Base-by-base conservation (phyloP, 23 tunicate genomes). In the Trididemnum clinides region DNA sequence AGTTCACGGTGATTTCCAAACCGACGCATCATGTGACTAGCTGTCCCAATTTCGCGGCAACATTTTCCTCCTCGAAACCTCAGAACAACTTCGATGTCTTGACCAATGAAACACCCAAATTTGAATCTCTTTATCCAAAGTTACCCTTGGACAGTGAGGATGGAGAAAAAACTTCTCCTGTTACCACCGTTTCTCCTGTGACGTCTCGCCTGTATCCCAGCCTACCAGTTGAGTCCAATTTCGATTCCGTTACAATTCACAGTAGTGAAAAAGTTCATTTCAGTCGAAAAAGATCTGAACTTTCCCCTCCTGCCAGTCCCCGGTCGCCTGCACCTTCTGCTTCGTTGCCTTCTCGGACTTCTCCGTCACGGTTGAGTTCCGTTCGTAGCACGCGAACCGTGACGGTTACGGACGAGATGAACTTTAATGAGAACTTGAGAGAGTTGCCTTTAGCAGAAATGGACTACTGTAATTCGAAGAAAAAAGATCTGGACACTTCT, bases 381-480 rank as follows among this genome's bases (percentile, higher is more conserved):
- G 39, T 34, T 51, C 65, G 27, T 28, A 78, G 83, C 25, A 30
- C 36, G 37, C 51, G 51, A 2, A 78, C 83, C 15, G 50, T 78
- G 36, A 73, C 57, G 57, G 10, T 33, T 2, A 51, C 64, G 39
- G 66, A 32, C 20, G 66, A 54, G 4, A 2, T 33, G 25, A 2
- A 21, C 29, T 18, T 12, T 1, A 15, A 32, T 22, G 25, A 30
- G 7, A 34, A 51, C 10, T 39, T 51, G 39, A 12, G 6, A 51
- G 83, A 78, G 25, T 66, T 78, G 10, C 83, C 83, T 4, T 10
- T 78, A 20, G 65, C 83, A 3, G 66, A 51, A 38, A 78, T 78
- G 3, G 36, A 78, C 21, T 39, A 7, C 12, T 3, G 10, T 12
- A 26, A 39, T 2, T 66, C 83, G 15, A 28, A 20, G 20, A 19